These are phyloP conservation scores for Anthoscopus minutus DNA, from an alignment of 2,113 vertebrate genomes.

Conservation along the genomic window DNA sequence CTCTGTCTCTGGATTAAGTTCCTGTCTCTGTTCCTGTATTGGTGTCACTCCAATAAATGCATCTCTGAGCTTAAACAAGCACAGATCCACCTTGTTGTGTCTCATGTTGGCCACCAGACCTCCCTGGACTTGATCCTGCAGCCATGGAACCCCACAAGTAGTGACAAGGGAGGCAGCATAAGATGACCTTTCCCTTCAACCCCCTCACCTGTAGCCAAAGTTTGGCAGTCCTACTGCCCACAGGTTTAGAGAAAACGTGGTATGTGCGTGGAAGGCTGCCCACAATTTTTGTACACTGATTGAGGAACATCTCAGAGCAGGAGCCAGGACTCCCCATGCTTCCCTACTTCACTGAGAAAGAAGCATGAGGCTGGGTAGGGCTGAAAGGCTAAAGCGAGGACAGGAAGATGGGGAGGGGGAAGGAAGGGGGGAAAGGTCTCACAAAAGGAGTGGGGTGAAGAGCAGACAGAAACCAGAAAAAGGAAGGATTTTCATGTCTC, in stretches of 20 bases:
- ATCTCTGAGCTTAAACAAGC: too few relatives aligned
- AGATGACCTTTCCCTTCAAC: neutral
- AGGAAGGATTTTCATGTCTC: neutral
- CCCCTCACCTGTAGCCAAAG: neutral
- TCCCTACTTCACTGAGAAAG: neutral
- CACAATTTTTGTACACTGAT: neutral
- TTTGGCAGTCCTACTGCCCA: neutral
- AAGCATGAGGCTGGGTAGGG: neutral
- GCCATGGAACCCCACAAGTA: too few relatives aligned
- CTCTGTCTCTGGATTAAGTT: too few relatives aligned
- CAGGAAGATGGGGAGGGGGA: neutral
- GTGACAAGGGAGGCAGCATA: neutral
- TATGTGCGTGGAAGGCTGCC: neutral
- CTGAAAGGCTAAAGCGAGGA: neutral
- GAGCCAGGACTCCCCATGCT: neutral
- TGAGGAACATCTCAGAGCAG: neutral
- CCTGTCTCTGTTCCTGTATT: too few relatives aligned
- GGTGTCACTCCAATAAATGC: too few relatives aligned
- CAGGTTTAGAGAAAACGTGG: neutral
- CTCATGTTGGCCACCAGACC: too few relatives aligned
- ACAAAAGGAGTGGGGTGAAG: neutral
- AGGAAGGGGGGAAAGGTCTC: neutral
- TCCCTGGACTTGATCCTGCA: too few relatives aligned
- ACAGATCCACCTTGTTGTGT: too few relatives aligned
- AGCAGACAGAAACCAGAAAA: conserved; percentile 35